These are phyloP conservation scores for Cuculus canorus DNA, from an alignment of 2,797 vertebrate species.

Conservation along the genomic window DNA sequence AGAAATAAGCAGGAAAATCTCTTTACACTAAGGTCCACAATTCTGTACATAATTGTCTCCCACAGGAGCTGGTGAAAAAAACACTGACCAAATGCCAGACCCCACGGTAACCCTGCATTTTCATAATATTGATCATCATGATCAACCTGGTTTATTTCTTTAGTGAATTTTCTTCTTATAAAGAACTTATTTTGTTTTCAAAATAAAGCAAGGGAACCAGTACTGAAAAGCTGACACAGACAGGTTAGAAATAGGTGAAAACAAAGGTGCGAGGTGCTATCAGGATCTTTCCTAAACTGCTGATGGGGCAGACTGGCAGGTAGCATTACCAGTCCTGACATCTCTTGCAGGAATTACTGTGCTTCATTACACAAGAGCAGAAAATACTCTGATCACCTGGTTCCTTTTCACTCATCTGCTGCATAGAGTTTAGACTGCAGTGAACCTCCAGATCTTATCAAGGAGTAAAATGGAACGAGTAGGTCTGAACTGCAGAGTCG, in stretches of 20 bases:
- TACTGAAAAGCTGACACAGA: not conserved
- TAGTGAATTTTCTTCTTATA: not conserved
- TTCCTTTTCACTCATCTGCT: not conserved
- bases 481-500: not conserved
- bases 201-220: not conserved
- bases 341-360: not conserved
- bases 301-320: not conserved
- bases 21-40: not conserved
- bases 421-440: not conserved
- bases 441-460: slow-evolving; percentile 43
- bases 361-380: not conserved
- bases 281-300: not conserved
- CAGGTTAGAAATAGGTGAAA: not conserved
- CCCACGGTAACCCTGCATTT: not conserved
- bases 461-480: not conserved
- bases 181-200: not conserved
- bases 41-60: not conserved
- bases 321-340: not conserved
- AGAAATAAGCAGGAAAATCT: not conserved
- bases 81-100: not conserved
- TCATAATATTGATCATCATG: not conserved
- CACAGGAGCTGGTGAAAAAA: not conserved
- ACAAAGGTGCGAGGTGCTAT: not conserved
- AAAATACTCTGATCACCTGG: not conserved
- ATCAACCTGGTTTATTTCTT: not conserved